A percentile compares a stretch with the other conserved stretches of the same genome.
phyloP scores from a whole-genome alignment of 2,797 vertebrate genomes.

The Echiichthys vipera region DNA sequence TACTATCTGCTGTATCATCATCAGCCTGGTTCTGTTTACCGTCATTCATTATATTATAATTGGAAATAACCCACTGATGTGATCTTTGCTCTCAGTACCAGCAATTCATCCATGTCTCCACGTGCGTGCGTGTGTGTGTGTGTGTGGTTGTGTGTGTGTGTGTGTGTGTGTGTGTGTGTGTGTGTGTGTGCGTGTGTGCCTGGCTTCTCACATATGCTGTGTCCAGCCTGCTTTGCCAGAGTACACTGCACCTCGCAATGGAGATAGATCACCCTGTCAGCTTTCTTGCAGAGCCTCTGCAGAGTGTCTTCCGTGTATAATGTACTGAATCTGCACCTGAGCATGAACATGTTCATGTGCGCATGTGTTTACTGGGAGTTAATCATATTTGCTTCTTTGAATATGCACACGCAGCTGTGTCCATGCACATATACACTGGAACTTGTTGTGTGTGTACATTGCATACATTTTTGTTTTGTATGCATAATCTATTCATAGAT shows the following conservation, averaged over 20 bases:
- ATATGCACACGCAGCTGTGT: background rate
- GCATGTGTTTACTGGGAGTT: constrained; percentile 2
- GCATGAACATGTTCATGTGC: background rate
- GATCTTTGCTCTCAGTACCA: constrained; percentile 32
- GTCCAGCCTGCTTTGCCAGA: constrained; percentile 52
- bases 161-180: background rate
- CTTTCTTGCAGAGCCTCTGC: constrained; percentile 39
- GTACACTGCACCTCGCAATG: constrained; percentile 57
- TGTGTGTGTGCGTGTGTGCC: constrained; percentile 6
- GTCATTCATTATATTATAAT: constrained; percentile 32
- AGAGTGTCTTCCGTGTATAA: constrained; percentile 47
- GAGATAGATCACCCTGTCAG: constrained; percentile 79
- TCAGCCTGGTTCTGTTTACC: background rate
- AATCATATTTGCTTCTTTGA: background rate
- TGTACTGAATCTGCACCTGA: constrained; percentile 33
- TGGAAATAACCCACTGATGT: constrained; percentile 32
- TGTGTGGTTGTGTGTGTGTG: background rate
- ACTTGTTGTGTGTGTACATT: background rate
- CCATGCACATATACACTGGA: background rate
- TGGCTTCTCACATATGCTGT: constrained; percentile 34
- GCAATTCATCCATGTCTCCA: constrained; percentile 24
- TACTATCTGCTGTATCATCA: background rate
- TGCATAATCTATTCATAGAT: background rate
- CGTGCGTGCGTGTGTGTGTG: background rate
- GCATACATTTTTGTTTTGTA: background rate